These are phyloP conservation scores for Chiloscyllium punctatum DNA, from an alignment of 2,797 vertebrate genomes.

Conservation along the genomic window DNA sequence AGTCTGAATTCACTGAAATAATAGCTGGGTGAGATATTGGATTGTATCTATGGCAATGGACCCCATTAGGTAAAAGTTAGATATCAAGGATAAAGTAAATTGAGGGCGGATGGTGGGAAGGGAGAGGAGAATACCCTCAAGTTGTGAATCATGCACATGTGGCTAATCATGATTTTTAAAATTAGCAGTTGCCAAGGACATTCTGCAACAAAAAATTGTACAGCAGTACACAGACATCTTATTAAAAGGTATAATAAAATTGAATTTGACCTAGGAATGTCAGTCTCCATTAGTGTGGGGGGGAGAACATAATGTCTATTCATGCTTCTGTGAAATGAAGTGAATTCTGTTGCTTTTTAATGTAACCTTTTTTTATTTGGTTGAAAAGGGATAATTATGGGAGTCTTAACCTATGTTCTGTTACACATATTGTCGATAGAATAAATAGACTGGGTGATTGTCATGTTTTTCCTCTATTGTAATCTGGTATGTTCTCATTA, in stretches of 20 bases:
- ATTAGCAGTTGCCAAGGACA: not conserved
- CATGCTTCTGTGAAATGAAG: constrained; percentile 21
- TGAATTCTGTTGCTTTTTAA: not conserved
- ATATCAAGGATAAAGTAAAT: not conserved
- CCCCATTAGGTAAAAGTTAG: not conserved
- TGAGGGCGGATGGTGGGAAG: not conserved
- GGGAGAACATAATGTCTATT: not conserved
- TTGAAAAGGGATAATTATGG: not conserved
- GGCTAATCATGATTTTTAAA: not conserved
- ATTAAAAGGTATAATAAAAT: not conserved
- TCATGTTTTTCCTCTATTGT: not conserved
- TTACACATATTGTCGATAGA: not conserved
- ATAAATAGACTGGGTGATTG: not conserved
- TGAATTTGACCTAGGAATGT: constrained; percentile 1
- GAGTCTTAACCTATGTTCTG: not conserved
- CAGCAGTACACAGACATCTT: not conserved
- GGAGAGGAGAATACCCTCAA: too few species aligned
- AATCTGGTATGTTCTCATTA: constrained; percentile 8
- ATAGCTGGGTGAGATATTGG: not conserved
- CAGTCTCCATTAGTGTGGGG: too few species aligned
- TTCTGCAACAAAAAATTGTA: not conserved
- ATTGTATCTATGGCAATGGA: not conserved
- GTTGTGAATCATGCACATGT: too few species aligned
- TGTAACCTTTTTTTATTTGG: constrained; percentile 11
- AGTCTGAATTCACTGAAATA: not conserved